Conservation (phyloP, 2,797 vertebrate species). For the Pangasius krempfi region DNA sequence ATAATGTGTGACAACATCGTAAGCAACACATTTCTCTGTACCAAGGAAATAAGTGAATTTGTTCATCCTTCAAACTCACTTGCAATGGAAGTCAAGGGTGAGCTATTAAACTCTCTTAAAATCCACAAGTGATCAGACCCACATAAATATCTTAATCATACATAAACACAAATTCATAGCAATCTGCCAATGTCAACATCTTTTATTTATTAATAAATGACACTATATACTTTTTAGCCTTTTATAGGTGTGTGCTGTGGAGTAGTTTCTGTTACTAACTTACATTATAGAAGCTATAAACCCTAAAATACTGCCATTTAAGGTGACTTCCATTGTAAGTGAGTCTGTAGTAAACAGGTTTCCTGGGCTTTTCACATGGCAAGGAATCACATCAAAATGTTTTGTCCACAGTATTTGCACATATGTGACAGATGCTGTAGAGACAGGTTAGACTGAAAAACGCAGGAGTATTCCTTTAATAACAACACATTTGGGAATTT, state of each 20-base stretch:
- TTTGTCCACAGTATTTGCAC: not conserved
- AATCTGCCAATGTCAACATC: not conserved
- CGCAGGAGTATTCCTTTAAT: not conserved
- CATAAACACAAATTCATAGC: not conserved
- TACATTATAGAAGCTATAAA: not conserved
- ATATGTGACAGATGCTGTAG: not conserved
- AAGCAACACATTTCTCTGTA: not conserved
- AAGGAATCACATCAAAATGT: not conserved
- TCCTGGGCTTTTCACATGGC: not conserved
- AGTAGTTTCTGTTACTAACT: not conserved
- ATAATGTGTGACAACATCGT: not conserved
- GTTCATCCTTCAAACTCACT: not conserved
- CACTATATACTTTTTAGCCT: not conserved
- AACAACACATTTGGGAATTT: constrained; percentile 5
- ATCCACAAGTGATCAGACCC: too few species aligned
- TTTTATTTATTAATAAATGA: too few species aligned
- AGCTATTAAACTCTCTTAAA: too few species aligned
- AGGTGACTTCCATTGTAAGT: not conserved
- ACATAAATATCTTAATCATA: not conserved
- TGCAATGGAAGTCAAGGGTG: not conserved
- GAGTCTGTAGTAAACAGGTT: not conserved
- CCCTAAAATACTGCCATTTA: not conserved
- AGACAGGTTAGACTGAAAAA: not conserved
- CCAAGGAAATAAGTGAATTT: not conserved
- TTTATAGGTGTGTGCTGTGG: not conserved